Evolutionary conservation across 2,888 invertebrate genomes (phyloP).

Genomic region (Tachina lurida): DNA sequence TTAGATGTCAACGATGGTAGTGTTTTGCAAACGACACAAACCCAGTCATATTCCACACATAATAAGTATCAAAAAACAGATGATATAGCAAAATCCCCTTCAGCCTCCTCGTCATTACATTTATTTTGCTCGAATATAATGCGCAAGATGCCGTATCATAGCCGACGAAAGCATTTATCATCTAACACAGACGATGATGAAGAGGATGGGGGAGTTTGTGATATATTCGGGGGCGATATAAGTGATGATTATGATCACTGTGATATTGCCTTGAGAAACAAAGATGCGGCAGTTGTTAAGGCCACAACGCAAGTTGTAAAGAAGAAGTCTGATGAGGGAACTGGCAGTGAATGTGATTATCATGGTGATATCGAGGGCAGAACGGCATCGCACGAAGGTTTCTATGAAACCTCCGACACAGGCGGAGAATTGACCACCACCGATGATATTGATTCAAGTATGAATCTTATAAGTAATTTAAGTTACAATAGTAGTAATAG

Average conservation of each 20-base stretch:
- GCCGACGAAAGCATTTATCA: constrained; percentile 72
- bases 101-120: constrained; percentile 78
- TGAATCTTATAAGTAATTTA: constrained; percentile 82
- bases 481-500: constrained; percentile 83
- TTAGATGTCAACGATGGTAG: constrained; percentile 69
- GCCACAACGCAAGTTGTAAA: constrained; percentile 14
- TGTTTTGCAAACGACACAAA: constrained; percentile 64
- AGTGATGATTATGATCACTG: constrained; percentile 81
- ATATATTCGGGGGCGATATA: constrained; percentile 79
- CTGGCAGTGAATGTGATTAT: constrained; percentile 79
- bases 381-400: constrained; percentile 77
- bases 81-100: constrained; percentile 77
- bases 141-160: constrained; percentile 75
- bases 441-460: constrained; percentile 79
- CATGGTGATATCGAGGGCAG: constrained; percentile 76
- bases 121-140: constrained; percentile 79
- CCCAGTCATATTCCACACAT: constrained; percentile 25
- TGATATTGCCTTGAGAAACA: constrained; percentile 74
- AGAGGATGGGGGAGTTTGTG: constrained; percentile 78
- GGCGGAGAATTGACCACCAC: constrained; percentile 81
- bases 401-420: constrained; percentile 82
- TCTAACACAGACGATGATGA: constrained; percentile 79
- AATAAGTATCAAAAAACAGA: constrained; percentile 53
- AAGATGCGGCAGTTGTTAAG: neutral
- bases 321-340: constrained; percentile 39